Conservation (phyloP, 2,888 invertebrate species). For the Aromia moschata region DNA sequence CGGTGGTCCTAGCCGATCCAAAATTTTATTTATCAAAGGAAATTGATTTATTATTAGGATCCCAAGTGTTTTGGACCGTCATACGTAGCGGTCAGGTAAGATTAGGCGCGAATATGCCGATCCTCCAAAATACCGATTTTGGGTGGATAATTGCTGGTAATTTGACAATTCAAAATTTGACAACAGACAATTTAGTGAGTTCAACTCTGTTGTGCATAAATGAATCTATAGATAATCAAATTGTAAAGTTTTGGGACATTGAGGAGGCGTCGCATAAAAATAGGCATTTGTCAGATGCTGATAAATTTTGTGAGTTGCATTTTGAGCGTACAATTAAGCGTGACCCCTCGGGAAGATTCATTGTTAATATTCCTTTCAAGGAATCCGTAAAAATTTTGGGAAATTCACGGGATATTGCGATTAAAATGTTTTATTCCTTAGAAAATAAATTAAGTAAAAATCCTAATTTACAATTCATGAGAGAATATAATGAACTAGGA, state of each 20-base stretch:
- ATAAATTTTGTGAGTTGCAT: not conserved
- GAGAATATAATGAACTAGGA: not conserved
- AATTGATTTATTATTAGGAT: constrained; percentile 15
- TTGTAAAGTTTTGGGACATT: constrained; percentile 7
- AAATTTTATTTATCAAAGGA: constrained; percentile 9
- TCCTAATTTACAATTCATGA: not conserved
- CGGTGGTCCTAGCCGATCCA: constrained; percentile 4
- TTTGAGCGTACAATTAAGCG: not conserved
- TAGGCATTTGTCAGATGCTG: not conserved
- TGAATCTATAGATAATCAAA: not conserved
- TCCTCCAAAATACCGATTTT: constrained; percentile 1
- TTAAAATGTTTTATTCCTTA: not conserved
- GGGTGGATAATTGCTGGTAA: constrained; percentile 7
- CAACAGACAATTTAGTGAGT: not conserved
- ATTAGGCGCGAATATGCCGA: constrained; percentile 3
- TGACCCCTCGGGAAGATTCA: not conserved
- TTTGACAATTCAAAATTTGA: not conserved
- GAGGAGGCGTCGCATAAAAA: not conserved
- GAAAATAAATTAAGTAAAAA: not conserved
- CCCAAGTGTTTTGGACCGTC: constrained; percentile 3
- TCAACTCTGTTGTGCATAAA: not conserved
- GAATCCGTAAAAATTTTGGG: not conserved
- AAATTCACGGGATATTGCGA: not conserved
- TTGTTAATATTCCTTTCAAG: not conserved
- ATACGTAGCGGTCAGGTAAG: not conserved